Base-by-base conservation (phyloP, 1,140 invertebrate genomes). In the Papilio polytes region DNA sequence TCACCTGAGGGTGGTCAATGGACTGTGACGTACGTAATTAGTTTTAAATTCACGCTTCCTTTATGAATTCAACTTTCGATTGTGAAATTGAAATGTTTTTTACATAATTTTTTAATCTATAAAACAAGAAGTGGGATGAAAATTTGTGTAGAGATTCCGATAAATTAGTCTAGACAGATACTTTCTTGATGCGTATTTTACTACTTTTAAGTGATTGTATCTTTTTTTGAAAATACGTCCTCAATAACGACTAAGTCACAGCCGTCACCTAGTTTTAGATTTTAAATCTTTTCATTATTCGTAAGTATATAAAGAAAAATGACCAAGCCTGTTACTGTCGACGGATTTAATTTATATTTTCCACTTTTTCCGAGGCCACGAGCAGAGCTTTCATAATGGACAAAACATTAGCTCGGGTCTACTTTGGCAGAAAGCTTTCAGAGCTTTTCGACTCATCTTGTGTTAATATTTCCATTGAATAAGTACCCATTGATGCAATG, bases 391-490 rank as follows among this genome's bases (percentile, higher is more conserved):
- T 91, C 86, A 90, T 94, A 94, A 94, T 92, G 91, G 88, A 88
- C 89, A 90, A 87, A 93, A 91, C 92, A 94, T 94, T 93, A 94
- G 87, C 88, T 85, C 87, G 85, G 89, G 88, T 87, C 90, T 89
- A 91, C 91, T 92, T 92, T 84, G 85, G 85, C 80, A 84, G 89
- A 92, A 91, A 92, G 92, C 92, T 93, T 91, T 93, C 83, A 90
- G 86, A 81, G 86, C 85, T 89, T 88, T 89, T 90, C 85, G 86
- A 89, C 89, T 91, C 87, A 88, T 92, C 88, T 89, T 88, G 85
- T 86, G 86, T 87, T 88, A 88, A 90, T 86, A 89, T 85, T 86
- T 74, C 81, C 81, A 81, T 83, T 83, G 80, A 78, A 56, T 63
- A 78, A 86, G 80, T 82, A 80, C 74, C 56, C 51, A 56, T 51